A percentile compares a stretch with the other conserved stretches of the same genome.
Conservation (phyloP, 2,113 vertebrate species). For the Nyctereutes procyonoides region DNA sequence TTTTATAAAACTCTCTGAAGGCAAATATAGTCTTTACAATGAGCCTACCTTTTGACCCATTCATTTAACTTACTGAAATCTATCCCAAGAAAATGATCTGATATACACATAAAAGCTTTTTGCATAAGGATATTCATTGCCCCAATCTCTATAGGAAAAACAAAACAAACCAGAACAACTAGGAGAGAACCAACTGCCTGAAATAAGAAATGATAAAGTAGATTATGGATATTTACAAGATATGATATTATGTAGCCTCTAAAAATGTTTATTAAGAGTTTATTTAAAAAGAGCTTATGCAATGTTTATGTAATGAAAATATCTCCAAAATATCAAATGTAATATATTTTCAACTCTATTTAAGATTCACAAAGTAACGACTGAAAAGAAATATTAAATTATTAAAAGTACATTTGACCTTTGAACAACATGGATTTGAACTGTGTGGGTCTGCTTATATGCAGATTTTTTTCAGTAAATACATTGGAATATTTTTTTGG, state of each 20-base stretch:
- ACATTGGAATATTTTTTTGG: neutral
- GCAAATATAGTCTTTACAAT: slow-evolving; percentile 62
- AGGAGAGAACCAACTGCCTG: neutral
- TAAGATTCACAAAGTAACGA: slow-evolving; percentile 39
- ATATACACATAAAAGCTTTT: slow-evolving; percentile 4
- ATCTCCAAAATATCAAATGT: neutral
- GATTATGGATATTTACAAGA: neutral
- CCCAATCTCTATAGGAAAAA: slow-evolving; percentile 5
- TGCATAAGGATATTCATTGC: slow-evolving; percentile 18
- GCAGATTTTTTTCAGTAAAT: neutral
- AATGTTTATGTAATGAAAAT: slow-evolving; percentile 33
- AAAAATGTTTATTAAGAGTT: slow-evolving; percentile 30
- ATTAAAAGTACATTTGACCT: neutral
- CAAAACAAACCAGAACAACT: neutral
- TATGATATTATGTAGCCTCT: neutral
- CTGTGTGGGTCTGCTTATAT: neutral
- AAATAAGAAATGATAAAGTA: slow-evolving; percentile 55
- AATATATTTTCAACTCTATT: neutral
- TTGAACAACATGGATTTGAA: neutral
- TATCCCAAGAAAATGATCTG: slow-evolving; percentile 60
- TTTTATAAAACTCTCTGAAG: slow-evolving; percentile 52
- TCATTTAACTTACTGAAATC: slow-evolving; percentile 70
- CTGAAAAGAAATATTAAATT: neutral
- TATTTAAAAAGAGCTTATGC: neutral
- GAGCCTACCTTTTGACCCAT: slow-evolving; percentile 56